These are phyloP conservation scores for Himalopsyche japonica DNA, from an alignment of 2,888 invertebrate genomes.

Conservation along the genomic window DNA sequence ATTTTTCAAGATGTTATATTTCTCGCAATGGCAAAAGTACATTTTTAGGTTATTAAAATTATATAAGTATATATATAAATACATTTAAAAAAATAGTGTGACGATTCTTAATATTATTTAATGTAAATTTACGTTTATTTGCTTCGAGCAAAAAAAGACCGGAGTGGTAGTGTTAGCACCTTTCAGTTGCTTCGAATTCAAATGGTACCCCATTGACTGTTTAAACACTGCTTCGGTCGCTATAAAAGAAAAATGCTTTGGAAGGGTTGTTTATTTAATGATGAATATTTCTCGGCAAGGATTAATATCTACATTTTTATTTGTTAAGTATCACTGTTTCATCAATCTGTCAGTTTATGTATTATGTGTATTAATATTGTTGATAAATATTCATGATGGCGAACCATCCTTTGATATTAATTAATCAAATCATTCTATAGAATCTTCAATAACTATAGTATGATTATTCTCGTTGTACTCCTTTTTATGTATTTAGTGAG, in stretches of 20 bases:
- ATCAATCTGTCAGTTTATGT: background rate
- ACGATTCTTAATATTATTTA: background rate
- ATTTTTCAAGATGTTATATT: background rate
- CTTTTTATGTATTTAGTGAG: background rate
- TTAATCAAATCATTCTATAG: background rate
- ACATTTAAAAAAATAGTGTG: background rate
- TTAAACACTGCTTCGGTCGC: background rate
- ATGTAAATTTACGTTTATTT: background rate
- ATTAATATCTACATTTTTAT: background rate
- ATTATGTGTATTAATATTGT: background rate
- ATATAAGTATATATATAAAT: background rate
- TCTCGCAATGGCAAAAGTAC: background rate
- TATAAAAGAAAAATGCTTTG: background rate
- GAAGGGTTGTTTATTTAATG: background rate
- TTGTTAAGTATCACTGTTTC: background rate
- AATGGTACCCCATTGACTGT: background rate
- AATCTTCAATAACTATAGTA: background rate
- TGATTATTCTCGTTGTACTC: background rate
- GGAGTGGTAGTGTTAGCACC: background rate
- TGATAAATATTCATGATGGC: background rate
- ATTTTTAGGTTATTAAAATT: background rate
- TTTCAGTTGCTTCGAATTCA: background rate
- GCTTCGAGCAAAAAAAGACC: background rate
- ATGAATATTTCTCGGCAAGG: background rate
- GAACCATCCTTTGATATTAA: background rate